Evolutionary conservation across 2,113 vertebrate species (phyloP), one percentile per base, ranked within the genome.

Genomic region (Colinus virginianus): DNA sequence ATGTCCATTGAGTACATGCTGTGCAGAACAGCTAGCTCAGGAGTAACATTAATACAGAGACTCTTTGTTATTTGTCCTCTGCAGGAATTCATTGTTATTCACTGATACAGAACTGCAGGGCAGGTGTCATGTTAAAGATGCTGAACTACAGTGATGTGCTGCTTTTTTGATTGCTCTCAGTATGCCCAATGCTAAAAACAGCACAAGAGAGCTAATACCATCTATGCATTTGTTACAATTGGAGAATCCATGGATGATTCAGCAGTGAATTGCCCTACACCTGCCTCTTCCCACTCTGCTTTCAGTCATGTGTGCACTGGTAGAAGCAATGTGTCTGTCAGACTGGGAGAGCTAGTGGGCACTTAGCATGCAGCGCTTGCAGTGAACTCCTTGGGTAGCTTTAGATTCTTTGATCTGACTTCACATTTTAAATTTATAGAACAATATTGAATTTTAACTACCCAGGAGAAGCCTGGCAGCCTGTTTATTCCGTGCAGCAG

Each of bases 351-450:
- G 76, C 15, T 13, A 42, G 26, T 0, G 0, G 36, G 9, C 30
- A 20, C 56, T 66, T 64, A 45, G 19, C 10, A 51, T 40, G 69
- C 34, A n/a, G 28, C 17, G 32, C 45, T 53, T 68, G 19, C 43
- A 76, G 16, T 6, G 1, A 19, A 22, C 26, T 68, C 21, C 48
- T 78, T 67, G 20, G 20, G 42, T 64, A 53, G 76, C 9, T 88
- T 93, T 48, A 66, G 34, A 36, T 64, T 46, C 64, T 88, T 71
- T 76, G n/a, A 64, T 86, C 20, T 93, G 56, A 48, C 40, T 75
- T 71, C 42, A 64, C 25, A 70, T 80, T 85, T 74, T 38, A 42
- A 68, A 78, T 69, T 42, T 80, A 26, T 71, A 56, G 34, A 70
- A 74, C 0, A 5, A 23, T 46, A 23, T 2, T 78, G 28, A 84